These are phyloP conservation scores for Scaeva pyrastri DNA, from an alignment of 2,888 invertebrate genomes.

Conservation along the genomic window DNA sequence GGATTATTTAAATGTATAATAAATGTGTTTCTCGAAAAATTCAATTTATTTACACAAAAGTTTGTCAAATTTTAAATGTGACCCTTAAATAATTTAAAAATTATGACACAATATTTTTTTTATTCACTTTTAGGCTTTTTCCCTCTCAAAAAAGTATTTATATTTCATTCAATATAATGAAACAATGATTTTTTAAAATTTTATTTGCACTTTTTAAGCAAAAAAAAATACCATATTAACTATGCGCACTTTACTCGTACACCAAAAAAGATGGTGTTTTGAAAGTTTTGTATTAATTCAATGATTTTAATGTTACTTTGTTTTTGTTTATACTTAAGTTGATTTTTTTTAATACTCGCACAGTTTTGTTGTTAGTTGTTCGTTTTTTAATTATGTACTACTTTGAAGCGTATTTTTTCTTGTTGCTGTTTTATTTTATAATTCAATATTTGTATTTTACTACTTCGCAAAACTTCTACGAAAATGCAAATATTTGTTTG, in stretches of 20 bases:
- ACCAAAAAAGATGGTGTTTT: constrained; percentile 24
- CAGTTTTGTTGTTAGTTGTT: constrained; percentile 16
- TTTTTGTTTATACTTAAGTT: background rate
- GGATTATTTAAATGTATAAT: constrained; percentile 7
- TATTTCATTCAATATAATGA: constrained; percentile 26
- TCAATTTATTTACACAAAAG: constrained; percentile 64
- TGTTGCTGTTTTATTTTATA: constrained; percentile 32
- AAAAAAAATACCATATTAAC: background rate
- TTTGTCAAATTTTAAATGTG: constrained; percentile 41
- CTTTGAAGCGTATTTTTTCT: constrained; percentile 59
- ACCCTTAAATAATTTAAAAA: background rate
- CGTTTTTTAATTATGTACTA: constrained; percentile 50
- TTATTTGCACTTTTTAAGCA: background rate
- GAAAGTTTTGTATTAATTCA: constrained; percentile 1
- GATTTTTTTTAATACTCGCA: constrained; percentile 51
- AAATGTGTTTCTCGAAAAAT: constrained; percentile 28
- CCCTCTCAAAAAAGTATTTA: constrained; percentile 21
- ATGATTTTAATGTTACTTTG: background rate
- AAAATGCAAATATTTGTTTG: constrained; percentile 44
- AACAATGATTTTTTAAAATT: constrained; percentile 14
- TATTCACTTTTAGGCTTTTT: constrained; percentile 57
- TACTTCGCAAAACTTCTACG: constrained; percentile 36
- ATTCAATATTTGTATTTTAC: background rate
- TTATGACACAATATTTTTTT: constrained; percentile 64
- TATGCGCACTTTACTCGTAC: too few relatives aligned